A percentile compares a stretch with the other conserved stretches of the same genome.
These are phyloP conservation scores for Reticulitermes speratus DNA, from an alignment of 1,140 invertebrate genomes.

Conservation along the genomic window DNA sequence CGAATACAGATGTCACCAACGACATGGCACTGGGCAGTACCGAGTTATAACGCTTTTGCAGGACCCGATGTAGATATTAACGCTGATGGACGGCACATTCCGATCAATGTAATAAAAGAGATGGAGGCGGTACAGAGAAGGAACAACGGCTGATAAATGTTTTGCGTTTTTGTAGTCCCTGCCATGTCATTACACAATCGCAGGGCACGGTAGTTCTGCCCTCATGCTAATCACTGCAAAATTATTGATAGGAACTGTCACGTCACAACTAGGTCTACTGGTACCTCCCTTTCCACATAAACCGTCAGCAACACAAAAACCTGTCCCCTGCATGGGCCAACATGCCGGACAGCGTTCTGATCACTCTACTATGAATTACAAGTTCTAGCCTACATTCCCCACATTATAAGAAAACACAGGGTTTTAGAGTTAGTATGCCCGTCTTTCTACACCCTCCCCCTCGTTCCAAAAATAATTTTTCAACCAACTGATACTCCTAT, in stretches of 20 bases:
- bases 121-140: not conserved
- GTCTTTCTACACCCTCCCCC: too few relatives aligned
- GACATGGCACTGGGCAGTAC: too few relatives aligned
- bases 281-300: not conserved
- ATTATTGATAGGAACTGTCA: not conserved
- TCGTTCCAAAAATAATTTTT: too few relatives aligned
- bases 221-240: not conserved
- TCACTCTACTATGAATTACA: too few relatives aligned
- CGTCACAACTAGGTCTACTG: not conserved
- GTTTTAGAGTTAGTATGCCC: too few relatives aligned
- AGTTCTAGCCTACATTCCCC: too few relatives aligned
- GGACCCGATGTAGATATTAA: not conserved
- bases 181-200: not conserved
- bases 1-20: too few relatives aligned
- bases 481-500: too few relatives aligned
- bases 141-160: constrained; percentile 18
- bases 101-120: not conserved
- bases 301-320: not conserved
- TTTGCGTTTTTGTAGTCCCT: constrained; percentile 12
- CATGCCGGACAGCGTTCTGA: too few relatives aligned
- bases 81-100: not conserved
- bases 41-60: not conserved
- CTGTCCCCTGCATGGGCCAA: not conserved
- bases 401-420: too few relatives aligned
- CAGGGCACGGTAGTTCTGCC: not conserved